Percentiles rank a stretch among this genome's conserved stretches.
Evolutionary conservation across 2,888 invertebrate genomes (phyloP).

Genomic region (Ochropleura plecta): DNA sequence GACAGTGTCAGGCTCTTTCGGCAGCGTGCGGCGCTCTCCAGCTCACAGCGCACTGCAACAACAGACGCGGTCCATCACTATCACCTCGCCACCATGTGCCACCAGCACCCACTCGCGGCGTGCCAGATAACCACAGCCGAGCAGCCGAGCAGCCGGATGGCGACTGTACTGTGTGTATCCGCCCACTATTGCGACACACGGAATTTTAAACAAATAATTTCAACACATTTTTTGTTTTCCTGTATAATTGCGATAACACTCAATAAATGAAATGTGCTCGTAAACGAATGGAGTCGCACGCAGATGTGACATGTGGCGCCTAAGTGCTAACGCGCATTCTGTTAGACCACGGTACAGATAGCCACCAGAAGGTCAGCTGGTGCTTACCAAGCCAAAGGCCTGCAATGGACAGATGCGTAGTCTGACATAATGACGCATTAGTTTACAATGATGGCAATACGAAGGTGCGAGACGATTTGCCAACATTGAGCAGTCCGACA

Average conservation of each 20-base stretch:
- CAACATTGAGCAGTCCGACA: background rate
- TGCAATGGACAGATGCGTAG: background rate
- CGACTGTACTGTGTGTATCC: background rate
- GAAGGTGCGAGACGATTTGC: background rate
- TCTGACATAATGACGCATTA: background rate
- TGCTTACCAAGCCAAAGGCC: background rate
- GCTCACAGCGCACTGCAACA: conserved; percentile 26
- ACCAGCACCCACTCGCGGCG: background rate
- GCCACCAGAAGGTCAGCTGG: conserved; percentile 32
- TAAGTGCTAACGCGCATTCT: conserved; percentile 25
- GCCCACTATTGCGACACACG: conserved; percentile 8
- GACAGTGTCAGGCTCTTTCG: background rate
- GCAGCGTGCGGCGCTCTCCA: background rate
- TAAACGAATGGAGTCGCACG: conserved; percentile 26
- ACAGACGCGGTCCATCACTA: conserved; percentile 5
- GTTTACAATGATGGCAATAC: background rate
- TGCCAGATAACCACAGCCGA: background rate
- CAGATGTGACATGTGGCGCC: conserved; percentile 38
- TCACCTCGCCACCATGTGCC: background rate
- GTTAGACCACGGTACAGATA: conserved; percentile 7
- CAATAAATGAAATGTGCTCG: conserved; percentile 22
- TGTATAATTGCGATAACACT: conserved; percentile 31
- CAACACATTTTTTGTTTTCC: conserved; percentile 41
- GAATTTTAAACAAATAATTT: conserved; percentile 35
- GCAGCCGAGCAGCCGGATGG: conserved; percentile 4